These are phyloP conservation scores for Julus scanicus DNA, from an alignment of 2,888 invertebrate genomes.

Conservation along the genomic window DNA sequence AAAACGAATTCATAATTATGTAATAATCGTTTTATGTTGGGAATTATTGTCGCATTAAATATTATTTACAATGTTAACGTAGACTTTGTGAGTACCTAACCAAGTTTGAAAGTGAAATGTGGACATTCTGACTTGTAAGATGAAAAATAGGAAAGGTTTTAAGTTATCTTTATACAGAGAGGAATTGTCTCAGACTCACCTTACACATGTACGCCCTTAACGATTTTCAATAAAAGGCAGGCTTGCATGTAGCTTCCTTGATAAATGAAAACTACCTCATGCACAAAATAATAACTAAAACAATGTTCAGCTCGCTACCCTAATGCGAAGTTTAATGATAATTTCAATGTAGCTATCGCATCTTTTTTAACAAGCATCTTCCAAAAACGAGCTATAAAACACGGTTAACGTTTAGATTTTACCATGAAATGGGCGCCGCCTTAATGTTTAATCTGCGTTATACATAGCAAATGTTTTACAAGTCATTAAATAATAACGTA, in stretches of 20 bases:
- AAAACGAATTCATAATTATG: no score
- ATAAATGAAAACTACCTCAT: neutral
- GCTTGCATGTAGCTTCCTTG: neutral
- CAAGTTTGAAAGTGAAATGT: no score
- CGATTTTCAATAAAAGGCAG: no score
- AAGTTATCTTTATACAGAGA: neutral
- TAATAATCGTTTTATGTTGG: no score
- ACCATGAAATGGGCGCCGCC: slow-evolving; percentile 3
- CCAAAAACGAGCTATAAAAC: slow-evolving; percentile 30
- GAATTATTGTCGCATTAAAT: no score
- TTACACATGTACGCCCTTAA: neutral
- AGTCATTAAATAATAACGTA: slow-evolving; percentile 45
- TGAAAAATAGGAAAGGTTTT: neutral
- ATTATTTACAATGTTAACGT: no score
- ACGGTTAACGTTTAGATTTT: neutral
- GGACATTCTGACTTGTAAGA: no score
- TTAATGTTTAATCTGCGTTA: slow-evolving; percentile 36
- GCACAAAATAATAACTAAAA: neutral
- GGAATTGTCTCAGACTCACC: neutral
- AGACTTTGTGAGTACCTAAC: no score
- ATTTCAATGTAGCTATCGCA: slow-evolving; percentile 32
- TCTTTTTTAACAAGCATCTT: slow-evolving; percentile 18
- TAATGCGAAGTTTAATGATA: slow-evolving; percentile 26
- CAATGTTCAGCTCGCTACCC: neutral
- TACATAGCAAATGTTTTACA: slow-evolving; percentile 12